phyloP scores from a whole-genome alignment of 2,888 invertebrate species.

The Tetheella fluctuosa region DNA sequence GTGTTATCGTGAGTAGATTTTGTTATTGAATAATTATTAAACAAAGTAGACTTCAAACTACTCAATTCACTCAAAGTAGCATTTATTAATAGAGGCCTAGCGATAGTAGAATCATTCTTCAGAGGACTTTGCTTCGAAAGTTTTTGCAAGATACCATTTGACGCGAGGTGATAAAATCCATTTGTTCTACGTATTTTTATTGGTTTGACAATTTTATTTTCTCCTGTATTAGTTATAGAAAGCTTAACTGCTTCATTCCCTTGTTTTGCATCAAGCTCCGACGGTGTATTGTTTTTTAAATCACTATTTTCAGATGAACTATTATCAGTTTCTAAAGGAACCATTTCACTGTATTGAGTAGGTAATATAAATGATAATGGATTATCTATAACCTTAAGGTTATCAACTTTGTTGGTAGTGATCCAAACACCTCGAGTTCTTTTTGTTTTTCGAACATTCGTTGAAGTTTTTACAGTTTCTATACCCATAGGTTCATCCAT shows the following conservation, averaged over 20 bases:
- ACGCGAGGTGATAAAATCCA: constrained; percentile 59
- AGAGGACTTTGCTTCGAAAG: constrained; percentile 21
- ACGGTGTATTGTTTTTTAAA: constrained; percentile 9
- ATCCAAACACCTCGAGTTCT: constrained; percentile 74
- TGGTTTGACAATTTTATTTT: constrained; percentile 56
- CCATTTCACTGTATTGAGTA: constrained; percentile 27
- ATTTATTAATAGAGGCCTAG: constrained; percentile 20
- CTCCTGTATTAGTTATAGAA: constrained; percentile 18
- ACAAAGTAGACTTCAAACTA: constrained; percentile 11
- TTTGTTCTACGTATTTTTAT: constrained; percentile 69
- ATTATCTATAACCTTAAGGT: constrained; percentile 67
- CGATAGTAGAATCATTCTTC: constrained; percentile 7
- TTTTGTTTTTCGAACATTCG: constrained; percentile 35
- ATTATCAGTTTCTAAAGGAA: constrained; percentile 37
- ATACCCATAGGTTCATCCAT: constrained; percentile 66
- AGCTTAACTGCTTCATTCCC: constrained; percentile 13
- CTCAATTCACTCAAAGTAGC: constrained; percentile 7
- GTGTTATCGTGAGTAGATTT: not conserved
- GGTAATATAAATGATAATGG: constrained; percentile 65
- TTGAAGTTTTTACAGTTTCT: constrained; percentile 61
- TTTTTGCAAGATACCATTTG: constrained; percentile 45
- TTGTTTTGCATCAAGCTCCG: constrained; percentile 2
- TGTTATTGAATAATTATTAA: not conserved
- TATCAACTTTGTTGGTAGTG: constrained; percentile 66
- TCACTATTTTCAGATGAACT: constrained; percentile 15